These are phyloP conservation scores for Petrocephalus schoutedeni DNA, from an alignment of 2,797 vertebrate species.

Conservation along the genomic window DNA sequence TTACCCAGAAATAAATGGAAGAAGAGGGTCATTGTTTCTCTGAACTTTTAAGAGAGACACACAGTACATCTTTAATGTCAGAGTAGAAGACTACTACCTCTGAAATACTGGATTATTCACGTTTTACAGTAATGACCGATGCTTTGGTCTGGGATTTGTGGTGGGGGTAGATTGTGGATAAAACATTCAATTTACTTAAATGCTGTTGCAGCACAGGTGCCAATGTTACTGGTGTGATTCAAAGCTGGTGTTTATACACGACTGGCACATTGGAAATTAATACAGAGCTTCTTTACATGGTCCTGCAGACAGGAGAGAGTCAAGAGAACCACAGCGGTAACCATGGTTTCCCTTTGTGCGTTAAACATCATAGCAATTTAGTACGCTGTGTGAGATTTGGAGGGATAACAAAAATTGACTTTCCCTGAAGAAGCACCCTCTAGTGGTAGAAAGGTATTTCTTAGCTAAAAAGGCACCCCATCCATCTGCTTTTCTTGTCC, in stretches of 20 bases:
- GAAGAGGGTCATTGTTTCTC: not conserved
- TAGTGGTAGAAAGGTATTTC: not conserved
- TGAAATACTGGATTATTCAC: not conserved
- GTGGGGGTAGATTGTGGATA: not conserved
- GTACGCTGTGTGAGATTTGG: not conserved
- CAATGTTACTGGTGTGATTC: not conserved
- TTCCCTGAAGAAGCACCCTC: not conserved
- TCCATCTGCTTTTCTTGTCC: not conserved
- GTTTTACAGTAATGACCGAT: not conserved
- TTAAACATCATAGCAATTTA: not conserved
- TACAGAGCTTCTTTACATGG: not conserved
- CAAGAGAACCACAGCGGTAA: not conserved
- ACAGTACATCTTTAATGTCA: not conserved
- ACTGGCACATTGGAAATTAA: not conserved
- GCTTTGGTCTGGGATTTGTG: not conserved
- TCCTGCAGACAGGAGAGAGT: not conserved
- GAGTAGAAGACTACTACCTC: not conserved
- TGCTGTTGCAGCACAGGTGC: not conserved
- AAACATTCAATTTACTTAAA: not conserved
- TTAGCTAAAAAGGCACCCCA: not conserved
- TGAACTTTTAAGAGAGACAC: not conserved
- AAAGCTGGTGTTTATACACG: not conserved
- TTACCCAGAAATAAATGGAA: not conserved
- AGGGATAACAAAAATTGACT: not conserved
- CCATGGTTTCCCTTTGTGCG: not conserved